Conservation (phyloP, 2,113 vertebrate species). For the Calonectris borealis region DNA sequence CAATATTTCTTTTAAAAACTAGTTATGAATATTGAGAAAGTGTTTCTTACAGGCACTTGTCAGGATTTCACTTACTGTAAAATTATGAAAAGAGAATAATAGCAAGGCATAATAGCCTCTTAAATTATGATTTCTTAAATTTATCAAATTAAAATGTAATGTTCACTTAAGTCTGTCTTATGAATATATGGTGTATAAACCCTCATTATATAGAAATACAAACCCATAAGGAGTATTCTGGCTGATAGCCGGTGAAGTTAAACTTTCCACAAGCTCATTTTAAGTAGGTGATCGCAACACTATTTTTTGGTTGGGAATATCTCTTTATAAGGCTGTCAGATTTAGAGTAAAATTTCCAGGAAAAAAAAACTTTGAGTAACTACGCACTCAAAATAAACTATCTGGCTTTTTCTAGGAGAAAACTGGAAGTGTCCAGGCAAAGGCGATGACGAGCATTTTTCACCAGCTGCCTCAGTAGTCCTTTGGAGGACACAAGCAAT, state of each 20-base stretch:
- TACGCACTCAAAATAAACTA: background rate
- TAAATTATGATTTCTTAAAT: background rate
- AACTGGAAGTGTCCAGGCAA: background rate
- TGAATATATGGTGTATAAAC: background rate
- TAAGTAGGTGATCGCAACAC: rapidly evolving
- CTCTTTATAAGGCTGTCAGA: background rate
- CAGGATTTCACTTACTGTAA: background rate
- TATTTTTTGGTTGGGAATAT: background rate
- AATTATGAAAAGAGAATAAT: background rate
- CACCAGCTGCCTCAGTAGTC: background rate
- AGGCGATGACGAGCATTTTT: background rate
- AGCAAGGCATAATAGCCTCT: background rate
- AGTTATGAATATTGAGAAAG: background rate
- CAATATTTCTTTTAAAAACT: background rate
- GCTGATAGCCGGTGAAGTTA: background rate
- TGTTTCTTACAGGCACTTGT: background rate
- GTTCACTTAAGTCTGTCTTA: background rate
- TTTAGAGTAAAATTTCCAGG: background rate
- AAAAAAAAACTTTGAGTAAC: background rate
- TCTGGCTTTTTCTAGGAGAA: background rate
- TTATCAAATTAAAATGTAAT: background rate
- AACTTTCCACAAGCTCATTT: background rate
- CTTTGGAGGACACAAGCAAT: background rate
- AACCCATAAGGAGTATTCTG: background rate
- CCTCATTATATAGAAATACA: background rate